Percentiles rank a stretch among this genome's conserved stretches.
These are phyloP conservation scores for human (Homo sapiens) DNA, from an alignment of 2,113 vertebrate species.

Conservation along the genomic window DNA sequence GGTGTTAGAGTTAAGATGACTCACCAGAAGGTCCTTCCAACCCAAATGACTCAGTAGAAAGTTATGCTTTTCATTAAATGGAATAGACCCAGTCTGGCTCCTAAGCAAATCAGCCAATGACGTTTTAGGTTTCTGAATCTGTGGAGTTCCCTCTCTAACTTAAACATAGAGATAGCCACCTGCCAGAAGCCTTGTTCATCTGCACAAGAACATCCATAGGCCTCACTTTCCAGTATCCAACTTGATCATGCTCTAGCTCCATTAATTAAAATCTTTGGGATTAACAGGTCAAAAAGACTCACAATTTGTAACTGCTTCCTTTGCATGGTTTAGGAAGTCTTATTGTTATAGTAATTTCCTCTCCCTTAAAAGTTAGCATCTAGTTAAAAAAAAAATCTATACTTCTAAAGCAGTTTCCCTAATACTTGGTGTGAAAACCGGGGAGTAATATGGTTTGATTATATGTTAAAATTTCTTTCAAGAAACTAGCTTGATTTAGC, in stretches of 20 bases:
- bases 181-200: background rate
- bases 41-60: conserved; percentile 77
- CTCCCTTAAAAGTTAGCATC: background rate
- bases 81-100: conserved; percentile 72
- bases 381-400: background rate
- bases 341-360: background rate
- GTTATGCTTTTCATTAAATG: conserved; percentile 69
- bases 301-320: background rate
- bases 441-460: conserved; percentile 23
- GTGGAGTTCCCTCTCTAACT: background rate
- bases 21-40: conserved; percentile 84
- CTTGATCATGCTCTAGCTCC: background rate
- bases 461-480: conserved; percentile 60
- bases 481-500: conserved; percentile 43
- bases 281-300: background rate
- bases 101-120: conserved; percentile 67
- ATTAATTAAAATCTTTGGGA: background rate
- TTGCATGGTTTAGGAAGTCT: background rate
- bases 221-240: background rate
- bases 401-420: conserved; percentile 36
- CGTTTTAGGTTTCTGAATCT: conserved; percentile 33
- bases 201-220: background rate
- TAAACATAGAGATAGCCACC: background rate
- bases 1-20: conserved; percentile 82
- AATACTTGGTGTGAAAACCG: conserved; percentile 38